Base-by-base conservation (phyloP, 2,888 invertebrate genomes). In the Synanthedon myopaeformis region DNA sequence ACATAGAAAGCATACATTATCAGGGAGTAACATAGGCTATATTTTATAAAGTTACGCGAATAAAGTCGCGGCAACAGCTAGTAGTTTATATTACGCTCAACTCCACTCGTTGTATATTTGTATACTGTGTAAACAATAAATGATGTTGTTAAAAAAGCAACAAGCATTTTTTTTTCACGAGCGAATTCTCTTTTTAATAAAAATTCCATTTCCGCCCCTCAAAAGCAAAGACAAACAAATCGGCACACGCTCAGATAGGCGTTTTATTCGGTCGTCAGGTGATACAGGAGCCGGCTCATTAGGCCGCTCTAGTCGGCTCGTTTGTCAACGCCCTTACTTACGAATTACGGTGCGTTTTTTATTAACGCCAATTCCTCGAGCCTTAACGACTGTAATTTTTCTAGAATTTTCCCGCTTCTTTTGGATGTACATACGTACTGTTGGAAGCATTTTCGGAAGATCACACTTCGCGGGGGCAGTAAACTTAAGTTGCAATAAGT, bases 311-410 rank as follows among this genome's bases (percentile, higher is more conserved):
- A 72, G 71, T 63, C 72, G 60, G 61, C 71, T 75, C 79, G 74
- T 84, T 84, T 86, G 78, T 86, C 82, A 84, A 70, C 73, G 67
- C 77, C 79, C 76, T 69, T 63, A 61, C 66, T 68, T 65, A 72
- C 66, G 70, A 74, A 76, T 74, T 75, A 76, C 74, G 68, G 62
- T 68, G 64, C 58, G 63, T 67, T 65, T 79, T 82, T 84, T 85
- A 83, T 82, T 81, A 82, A 80, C 79, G 77, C 80, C 82, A 79
- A 82, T 82, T 78, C 72, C 75, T 77, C 73, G 67, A 64, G 64
- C 67, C 61, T 72, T 77, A 82, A 83, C 76, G 82, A 82, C 72
- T 59, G 76, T 70, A 70, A 82, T 82, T 83, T 79, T 81, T 73
- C 61, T 59, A 60, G 49, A 48, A 53, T 53, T 49, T 49, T 55